Conservation (phyloP, 2,113 vertebrate genomes). For the Sylvietta virens region DNA sequence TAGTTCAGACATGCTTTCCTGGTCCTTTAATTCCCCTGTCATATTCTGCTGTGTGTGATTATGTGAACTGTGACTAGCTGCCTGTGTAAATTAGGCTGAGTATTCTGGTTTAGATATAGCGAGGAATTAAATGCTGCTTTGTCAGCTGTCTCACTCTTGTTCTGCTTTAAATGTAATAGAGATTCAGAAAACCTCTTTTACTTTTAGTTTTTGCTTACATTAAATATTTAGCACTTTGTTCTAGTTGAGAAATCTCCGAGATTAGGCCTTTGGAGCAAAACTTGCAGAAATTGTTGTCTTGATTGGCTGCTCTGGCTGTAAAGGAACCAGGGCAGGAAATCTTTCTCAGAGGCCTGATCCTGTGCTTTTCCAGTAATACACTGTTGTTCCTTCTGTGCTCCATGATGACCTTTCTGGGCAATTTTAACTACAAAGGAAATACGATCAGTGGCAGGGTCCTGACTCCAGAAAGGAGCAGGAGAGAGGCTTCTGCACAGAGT, state of each 20-base stretch:
- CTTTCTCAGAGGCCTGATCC: neutral
- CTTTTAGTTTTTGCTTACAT: slow-evolving; percentile 33
- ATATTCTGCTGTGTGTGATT: slow-evolving; percentile 55
- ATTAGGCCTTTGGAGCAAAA: slow-evolving; percentile 49
- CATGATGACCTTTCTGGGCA: fast-evolving
- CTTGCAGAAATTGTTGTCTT: neutral
- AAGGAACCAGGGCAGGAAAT: neutral
- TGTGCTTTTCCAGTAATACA: neutral
- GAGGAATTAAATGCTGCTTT: slow-evolving; percentile 58
- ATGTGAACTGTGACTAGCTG: slow-evolving; percentile 55
- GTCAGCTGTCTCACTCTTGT: slow-evolving; percentile 23
- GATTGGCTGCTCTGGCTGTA: neutral
- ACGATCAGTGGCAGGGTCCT: neutral
- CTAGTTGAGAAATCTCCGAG: slow-evolving; percentile 23
- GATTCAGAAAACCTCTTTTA: neutral
- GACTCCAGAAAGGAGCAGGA: neutral
- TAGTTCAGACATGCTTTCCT: slow-evolving; percentile 49
- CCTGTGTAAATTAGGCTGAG: slow-evolving; percentile 54
- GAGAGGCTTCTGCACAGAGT: neutral
- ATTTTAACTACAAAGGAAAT: neutral
- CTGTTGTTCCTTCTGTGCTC: neutral
- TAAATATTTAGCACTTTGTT: slow-evolving; percentile 53
- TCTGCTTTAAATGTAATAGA: slow-evolving; percentile 41
- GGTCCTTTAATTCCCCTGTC: slow-evolving; percentile 62
- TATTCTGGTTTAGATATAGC: slow-evolving; percentile 31